Percentiles rank a stretch among this genome's conserved stretches.
phyloP scores from a whole-genome alignment of 2,113 vertebrate genomes.

The Boulengeromyrus knoepffleri region DNA sequence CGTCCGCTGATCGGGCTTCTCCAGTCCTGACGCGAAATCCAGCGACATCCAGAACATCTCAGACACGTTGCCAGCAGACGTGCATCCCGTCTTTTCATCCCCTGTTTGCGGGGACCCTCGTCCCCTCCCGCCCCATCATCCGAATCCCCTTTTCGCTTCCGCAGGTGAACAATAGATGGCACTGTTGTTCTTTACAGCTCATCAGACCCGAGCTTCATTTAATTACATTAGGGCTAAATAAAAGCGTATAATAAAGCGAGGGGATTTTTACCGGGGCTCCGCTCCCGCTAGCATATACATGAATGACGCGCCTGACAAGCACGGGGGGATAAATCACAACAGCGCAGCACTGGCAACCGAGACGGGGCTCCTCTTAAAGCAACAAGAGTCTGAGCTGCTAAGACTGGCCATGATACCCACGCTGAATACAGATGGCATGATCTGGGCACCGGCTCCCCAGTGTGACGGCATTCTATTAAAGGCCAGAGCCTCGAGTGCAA shows the following conservation, averaged over 20 bases:
- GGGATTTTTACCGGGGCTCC: constrained; percentile 11
- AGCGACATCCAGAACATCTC: background rate
- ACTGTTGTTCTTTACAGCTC: constrained; percentile 15
- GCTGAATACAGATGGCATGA: background rate
- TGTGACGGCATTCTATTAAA: background rate
- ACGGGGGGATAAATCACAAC: constrained; percentile 15
- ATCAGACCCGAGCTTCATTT: background rate
- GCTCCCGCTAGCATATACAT: constrained; percentile 1
- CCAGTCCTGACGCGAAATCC: background rate
- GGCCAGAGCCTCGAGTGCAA: background rate
- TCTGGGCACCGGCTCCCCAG: background rate
- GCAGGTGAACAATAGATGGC: constrained; percentile 19
- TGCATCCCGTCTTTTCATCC: background rate
- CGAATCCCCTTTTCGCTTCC: background rate
- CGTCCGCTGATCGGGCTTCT: background rate
- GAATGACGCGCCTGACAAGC: constrained; percentile 20
- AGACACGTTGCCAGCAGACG: background rate
- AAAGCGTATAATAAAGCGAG: constrained; percentile 20
- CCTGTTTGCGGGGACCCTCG: no score
- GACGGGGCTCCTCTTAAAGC: constrained; percentile 5
- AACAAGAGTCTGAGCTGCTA: background rate
- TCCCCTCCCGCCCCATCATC: background rate
- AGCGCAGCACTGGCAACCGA: background rate
- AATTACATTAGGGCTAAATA: constrained; percentile 25
- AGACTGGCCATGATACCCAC: background rate